Evolutionary conservation across 2,888 invertebrate genomes (phyloP).

Genomic region (Pristionchus japonicus): DNA sequence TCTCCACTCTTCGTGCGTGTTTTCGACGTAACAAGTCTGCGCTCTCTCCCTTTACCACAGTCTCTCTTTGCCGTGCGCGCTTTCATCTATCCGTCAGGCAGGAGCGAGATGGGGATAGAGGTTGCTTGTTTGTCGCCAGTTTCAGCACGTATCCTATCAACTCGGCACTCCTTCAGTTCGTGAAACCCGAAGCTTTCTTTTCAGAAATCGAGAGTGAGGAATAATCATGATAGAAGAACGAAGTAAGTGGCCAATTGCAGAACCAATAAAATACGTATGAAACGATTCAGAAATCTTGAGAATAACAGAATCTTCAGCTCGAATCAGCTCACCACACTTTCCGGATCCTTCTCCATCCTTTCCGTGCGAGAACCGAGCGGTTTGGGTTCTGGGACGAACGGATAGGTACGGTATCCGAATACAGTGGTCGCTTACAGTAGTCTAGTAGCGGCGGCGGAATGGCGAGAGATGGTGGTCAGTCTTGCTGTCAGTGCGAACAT

Average conservation of each 20-base stretch:
- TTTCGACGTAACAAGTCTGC: neutral
- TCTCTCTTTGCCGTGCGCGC: neutral
- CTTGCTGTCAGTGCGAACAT: conserved; percentile 30
- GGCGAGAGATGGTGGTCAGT: neutral
- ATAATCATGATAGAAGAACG: too few relatives aligned
- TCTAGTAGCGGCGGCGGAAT: conserved; percentile 2
- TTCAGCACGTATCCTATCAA: neutral
- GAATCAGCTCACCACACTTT: neutral
- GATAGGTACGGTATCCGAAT: neutral
- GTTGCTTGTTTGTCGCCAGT: neutral
- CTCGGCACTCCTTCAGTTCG: neutral
- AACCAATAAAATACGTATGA: too few relatives aligned
- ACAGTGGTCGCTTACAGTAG: neutral
- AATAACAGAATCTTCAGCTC: too few relatives aligned
- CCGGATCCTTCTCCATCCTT: neutral
- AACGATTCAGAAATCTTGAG: too few relatives aligned
- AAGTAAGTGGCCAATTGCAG: too few relatives aligned
- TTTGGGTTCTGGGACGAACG: neutral
- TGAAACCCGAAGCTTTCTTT: too few relatives aligned
- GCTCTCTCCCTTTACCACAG: neutral
- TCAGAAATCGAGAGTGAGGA: too few relatives aligned
- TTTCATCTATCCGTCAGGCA: neutral
- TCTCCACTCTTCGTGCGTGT: neutral
- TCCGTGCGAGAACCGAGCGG: conserved; percentile 1
- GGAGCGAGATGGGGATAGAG: neutral